phyloP scores from a whole-genome alignment of 2,797 vertebrate species.

The Ptychobarbus kaznakovi region DNA sequence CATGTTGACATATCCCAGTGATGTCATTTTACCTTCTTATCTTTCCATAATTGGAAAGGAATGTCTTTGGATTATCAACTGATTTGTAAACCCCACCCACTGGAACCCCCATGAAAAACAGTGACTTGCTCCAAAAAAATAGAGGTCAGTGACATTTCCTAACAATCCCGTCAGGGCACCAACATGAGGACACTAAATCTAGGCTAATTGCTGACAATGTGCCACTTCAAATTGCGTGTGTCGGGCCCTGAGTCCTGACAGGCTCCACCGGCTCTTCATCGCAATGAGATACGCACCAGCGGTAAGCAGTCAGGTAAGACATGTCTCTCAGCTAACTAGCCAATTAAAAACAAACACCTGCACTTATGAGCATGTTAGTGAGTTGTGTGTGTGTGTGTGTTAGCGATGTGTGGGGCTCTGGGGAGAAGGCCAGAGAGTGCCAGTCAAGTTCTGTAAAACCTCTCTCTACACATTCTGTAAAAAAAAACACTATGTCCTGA shows the following conservation, averaged over 20 bases:
- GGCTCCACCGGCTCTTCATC: slow-evolving; percentile 32
- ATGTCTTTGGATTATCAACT: slow-evolving; percentile 20
- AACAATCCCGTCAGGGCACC: slow-evolving; percentile 16
- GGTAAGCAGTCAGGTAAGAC: slow-evolving; percentile 55
- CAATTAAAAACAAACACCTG: slow-evolving; percentile 64
- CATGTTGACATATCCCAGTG: slow-evolving; percentile 49
- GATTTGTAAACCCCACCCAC: slow-evolving; percentile 26
- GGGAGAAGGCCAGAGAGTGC: slow-evolving; percentile 46
- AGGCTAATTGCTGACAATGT: slow-evolving; percentile 55
- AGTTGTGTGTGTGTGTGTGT: slow-evolving; percentile 50
- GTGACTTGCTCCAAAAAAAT: slow-evolving; percentile 7
- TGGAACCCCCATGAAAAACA: not conserved
- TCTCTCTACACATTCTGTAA: slow-evolving; percentile 1
- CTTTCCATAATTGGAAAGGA: slow-evolving; percentile 17
- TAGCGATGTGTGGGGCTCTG: slow-evolving; percentile 45
- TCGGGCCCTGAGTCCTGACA: slow-evolving; percentile 21
- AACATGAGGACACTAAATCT: slow-evolving; percentile 44
- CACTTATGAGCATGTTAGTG: slow-evolving; percentile 45
- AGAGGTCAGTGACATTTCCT: slow-evolving; percentile 17
- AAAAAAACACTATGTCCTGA: not conserved
- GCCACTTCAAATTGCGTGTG: slow-evolving; percentile 39
- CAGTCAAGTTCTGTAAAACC: slow-evolving; percentile 44
- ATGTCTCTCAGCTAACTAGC: slow-evolving; percentile 50
- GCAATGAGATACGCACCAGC: slow-evolving; percentile 36
- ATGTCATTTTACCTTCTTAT: slow-evolving; percentile 52